Evolutionary conservation across 1,140 invertebrate species (phyloP).

Genomic region (Megathymus violae): DNA sequence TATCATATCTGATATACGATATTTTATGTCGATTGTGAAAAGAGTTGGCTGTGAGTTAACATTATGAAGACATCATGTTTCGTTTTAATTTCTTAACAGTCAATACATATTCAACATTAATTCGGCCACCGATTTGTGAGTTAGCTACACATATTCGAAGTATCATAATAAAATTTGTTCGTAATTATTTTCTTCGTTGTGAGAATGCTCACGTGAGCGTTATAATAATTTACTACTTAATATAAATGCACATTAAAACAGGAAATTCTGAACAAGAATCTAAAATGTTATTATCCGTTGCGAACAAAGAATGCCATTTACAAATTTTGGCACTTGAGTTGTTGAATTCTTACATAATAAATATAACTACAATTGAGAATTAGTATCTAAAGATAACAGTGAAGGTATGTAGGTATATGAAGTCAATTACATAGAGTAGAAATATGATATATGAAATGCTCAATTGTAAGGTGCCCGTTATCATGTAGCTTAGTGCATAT

Average conservation of each 20-base stretch:
- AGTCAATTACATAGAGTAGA: slow-evolving; percentile 26
- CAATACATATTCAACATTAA: background rate
- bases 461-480: slow-evolving; percentile 27
- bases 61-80: background rate
- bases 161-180: background rate
- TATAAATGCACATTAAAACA: background rate
- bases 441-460: slow-evolving; percentile 27
- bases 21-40: background rate
- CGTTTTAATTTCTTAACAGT: background rate
- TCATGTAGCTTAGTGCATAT: slow-evolving; percentile 6
- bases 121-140: background rate
- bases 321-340: slow-evolving; percentile 27
- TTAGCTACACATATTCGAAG: slow-evolving; percentile 16
- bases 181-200: slow-evolving; percentile 14
- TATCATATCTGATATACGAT: background rate
- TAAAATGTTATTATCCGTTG: slow-evolving; percentile 5
- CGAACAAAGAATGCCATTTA: slow-evolving; percentile 15
- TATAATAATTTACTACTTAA: background rate
- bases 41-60: background rate
- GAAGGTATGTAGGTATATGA: slow-evolving; percentile 13
- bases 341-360: slow-evolving; percentile 18
- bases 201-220: background rate
- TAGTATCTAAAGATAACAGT: slow-evolving; percentile 13
- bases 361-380: slow-evolving; percentile 18
- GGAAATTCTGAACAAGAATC: background rate